phyloP scores from a whole-genome alignment of 2,113 vertebrate species.

The Microcebus ravelobensis region DNA sequence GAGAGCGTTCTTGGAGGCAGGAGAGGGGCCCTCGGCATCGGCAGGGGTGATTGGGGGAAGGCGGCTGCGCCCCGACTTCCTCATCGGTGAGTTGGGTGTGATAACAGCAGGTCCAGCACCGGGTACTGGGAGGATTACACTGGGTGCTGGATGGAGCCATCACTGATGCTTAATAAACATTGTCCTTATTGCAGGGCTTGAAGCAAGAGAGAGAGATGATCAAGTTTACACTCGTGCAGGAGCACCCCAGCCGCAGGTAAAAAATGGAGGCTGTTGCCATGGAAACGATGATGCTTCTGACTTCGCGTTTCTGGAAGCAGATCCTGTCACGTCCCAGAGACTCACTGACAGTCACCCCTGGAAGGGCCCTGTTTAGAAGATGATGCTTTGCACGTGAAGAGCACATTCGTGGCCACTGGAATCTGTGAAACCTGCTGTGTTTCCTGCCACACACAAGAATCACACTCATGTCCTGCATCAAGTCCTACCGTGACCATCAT shows the following conservation, averaged over 20 bases:
- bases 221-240: background rate
- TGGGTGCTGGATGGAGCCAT: background rate
- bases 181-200: too few species aligned
- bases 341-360: background rate
- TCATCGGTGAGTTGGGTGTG: background rate
- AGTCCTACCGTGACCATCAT: background rate
- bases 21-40: accelerated
- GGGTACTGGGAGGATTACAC: background rate
- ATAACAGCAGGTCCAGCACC: background rate
- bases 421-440: background rate
- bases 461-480: background rate
- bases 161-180: background rate
- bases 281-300: background rate
- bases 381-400: background rate
- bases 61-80: background rate
- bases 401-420: background rate
- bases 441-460: background rate
- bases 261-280: background rate
- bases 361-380: background rate
- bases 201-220: background rate
- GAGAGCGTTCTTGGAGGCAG: background rate
- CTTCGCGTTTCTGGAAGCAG: background rate
- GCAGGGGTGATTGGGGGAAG: background rate
- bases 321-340: background rate
- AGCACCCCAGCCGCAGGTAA: background rate